These are phyloP conservation scores for Bombylius major DNA, from an alignment of 2,888 invertebrate genomes.

Conservation along the genomic window DNA sequence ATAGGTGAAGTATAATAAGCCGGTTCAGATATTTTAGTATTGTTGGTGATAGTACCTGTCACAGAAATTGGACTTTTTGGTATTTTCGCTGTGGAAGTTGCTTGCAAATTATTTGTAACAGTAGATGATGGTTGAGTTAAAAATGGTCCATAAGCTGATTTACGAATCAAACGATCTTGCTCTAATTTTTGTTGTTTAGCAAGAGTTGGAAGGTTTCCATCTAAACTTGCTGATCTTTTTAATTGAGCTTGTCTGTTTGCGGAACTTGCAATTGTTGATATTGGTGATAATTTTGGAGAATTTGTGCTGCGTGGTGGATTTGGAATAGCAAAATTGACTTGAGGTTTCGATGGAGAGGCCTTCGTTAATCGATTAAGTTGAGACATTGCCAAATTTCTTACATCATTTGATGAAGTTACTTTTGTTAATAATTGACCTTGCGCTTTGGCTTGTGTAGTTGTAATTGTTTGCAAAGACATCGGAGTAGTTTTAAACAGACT, in stretches of 20 bases:
- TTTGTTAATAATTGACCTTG: conserved; percentile 2
- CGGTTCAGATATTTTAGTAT: conserved; percentile 12
- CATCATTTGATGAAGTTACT: conserved; percentile 2
- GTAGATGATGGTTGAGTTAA: background rate
- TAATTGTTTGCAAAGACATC: conserved; percentile 18
- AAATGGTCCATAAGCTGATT: conserved; percentile 15
- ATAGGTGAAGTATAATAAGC: conserved; percentile 21
- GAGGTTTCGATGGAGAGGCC: background rate
- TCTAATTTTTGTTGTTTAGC: conserved; percentile 26
- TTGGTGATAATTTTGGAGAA: conserved; percentile 22
- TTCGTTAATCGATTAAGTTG: conserved; percentile 4
- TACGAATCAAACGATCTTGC: conserved; percentile 18
- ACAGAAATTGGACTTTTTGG: background rate
- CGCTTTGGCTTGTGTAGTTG: conserved; percentile 4
- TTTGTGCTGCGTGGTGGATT: conserved; percentile 22
- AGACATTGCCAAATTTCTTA: background rate
- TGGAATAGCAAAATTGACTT: conserved; percentile 26
- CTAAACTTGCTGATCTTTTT: conserved; percentile 30
- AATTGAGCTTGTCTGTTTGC: conserved; percentile 26
- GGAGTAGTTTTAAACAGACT: conserved; percentile 30
- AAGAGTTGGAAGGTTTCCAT: conserved; percentile 19
- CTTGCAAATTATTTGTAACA: background rate
- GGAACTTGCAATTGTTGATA: conserved; percentile 24
- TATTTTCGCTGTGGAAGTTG: background rate
- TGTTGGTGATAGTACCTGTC: background rate